Evolutionary conservation across 1,140 invertebrate genomes (phyloP).

Genomic region (Rhynchophorus ferrugineus): DNA sequence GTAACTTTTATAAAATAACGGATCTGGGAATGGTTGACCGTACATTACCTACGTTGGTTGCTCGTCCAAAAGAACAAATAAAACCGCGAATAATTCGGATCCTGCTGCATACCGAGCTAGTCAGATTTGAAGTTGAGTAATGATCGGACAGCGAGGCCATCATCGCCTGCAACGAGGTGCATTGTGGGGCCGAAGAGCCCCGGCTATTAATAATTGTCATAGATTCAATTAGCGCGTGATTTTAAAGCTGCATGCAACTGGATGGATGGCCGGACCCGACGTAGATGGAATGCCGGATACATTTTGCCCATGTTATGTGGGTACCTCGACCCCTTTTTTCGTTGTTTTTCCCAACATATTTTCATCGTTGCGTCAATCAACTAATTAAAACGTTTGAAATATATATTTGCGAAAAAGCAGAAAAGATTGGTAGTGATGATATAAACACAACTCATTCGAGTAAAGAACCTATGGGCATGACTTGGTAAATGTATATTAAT

Average conservation of each 20-base stretch:
- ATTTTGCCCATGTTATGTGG: background rate
- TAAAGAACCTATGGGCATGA: too few species aligned
- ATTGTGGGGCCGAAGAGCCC: too few species aligned
- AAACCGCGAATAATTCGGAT: constrained; percentile 16
- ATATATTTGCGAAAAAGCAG: too few species aligned
- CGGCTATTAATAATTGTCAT: constrained; percentile 15
- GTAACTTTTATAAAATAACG: too few species aligned
- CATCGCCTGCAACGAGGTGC: background rate
- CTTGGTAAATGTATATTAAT: too few species aligned
- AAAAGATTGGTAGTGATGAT: too few species aligned
- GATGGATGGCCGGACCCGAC: constrained; percentile 1
- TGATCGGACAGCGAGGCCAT: constrained; percentile 1
- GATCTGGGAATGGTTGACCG: too few species aligned
- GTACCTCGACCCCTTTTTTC: background rate
- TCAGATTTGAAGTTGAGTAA: constrained; percentile 16
- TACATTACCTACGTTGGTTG: too few species aligned
- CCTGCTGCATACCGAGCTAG: background rate
- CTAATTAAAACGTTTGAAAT: too few species aligned
- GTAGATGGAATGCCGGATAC: background rate
- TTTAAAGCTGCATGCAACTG: constrained; percentile 12
- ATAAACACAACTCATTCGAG: too few species aligned
- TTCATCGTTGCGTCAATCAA: too few species aligned
- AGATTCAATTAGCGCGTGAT: constrained; percentile 15
- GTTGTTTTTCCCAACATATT: background rate
- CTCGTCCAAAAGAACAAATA: too few species aligned